Percentiles rank a stretch among this genome's conserved stretches.
phyloP scores from a whole-genome alignment of 2,113 vertebrate species.

The Epinephelus fuscoguttatus region DNA sequence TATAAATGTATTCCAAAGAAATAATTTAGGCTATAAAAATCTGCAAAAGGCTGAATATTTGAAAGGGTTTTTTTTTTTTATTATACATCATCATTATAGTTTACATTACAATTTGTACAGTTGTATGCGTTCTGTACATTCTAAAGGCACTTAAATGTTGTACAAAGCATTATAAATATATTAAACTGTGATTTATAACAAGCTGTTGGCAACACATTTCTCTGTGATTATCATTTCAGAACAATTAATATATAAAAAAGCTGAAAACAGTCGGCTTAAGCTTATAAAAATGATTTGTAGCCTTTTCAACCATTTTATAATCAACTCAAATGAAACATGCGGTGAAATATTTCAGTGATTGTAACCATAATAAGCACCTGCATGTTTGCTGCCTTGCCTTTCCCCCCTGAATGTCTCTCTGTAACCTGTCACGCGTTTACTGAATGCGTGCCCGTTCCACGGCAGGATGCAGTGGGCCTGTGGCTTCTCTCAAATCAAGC shows the following conservation, averaged over 20 bases:
- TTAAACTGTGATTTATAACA: constrained; percentile 92
- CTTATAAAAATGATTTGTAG: background rate
- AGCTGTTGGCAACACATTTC: constrained; percentile 82
- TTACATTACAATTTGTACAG: constrained; percentile 77
- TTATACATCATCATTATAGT: constrained; percentile 60
- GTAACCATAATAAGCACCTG: constrained; percentile 59
- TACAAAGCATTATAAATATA: constrained; percentile 86
- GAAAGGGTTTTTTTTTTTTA: constrained; percentile 23
- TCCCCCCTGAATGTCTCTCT: constrained; percentile 57
- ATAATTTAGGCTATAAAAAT: background rate
- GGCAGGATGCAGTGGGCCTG: background rate
- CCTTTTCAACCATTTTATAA: constrained; percentile 25
- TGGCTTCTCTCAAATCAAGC: background rate
- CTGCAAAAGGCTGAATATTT: constrained; percentile 4
- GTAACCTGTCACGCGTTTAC: constrained; percentile 41
- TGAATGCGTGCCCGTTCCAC: background rate
- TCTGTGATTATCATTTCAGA: constrained; percentile 41
- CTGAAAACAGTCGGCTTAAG: background rate
- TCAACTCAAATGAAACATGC: constrained; percentile 54
- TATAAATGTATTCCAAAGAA: background rate
- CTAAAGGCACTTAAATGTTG: constrained; percentile 79
- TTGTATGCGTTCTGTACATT: constrained; percentile 50
- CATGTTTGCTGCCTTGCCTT: constrained; percentile 31
- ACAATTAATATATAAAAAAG: constrained; percentile 18
- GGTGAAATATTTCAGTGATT: constrained; percentile 21